Conservation (phyloP, 2,797 vertebrate genomes). For the Ctenosaura bakeri region DNA sequence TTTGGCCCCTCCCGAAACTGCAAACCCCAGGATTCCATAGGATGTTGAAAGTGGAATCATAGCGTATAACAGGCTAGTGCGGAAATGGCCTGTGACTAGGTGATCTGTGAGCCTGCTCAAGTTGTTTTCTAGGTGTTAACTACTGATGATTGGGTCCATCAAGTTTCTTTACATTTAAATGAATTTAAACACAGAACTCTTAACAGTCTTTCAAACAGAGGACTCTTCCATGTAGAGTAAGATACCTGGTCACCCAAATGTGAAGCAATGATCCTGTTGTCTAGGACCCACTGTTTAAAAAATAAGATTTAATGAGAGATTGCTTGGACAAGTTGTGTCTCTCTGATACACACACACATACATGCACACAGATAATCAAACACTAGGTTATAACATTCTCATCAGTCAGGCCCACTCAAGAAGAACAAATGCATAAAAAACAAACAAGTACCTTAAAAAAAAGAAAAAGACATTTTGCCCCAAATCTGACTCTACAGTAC, state of each 20-base stretch:
- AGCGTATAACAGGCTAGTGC: too few species aligned
- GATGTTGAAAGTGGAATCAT: too few species aligned
- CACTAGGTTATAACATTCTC: background rate
- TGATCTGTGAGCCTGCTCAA: background rate
- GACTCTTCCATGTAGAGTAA: background rate
- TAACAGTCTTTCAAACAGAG: background rate
- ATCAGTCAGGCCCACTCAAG: background rate
- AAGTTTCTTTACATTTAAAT: background rate
- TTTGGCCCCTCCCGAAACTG: too few species aligned
- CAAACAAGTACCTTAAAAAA: constrained; percentile 3
- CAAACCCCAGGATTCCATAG: too few species aligned
- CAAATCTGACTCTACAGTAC: constrained; percentile 36
- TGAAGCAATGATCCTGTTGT: background rate
- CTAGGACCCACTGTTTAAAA: background rate
- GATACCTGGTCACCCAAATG: background rate
- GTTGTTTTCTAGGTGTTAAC: background rate
- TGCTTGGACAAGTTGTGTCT: background rate
- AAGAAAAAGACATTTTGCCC: constrained; percentile 24
- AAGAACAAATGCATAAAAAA: constrained; percentile 43
- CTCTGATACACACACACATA: too few species aligned
- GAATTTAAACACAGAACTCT: too few species aligned
- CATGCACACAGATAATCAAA: background rate
- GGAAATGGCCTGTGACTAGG: background rate
- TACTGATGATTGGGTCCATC: background rate
- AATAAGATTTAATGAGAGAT: background rate